phyloP scores from a whole-genome alignment of 92 coral and sea anemone genomes.

The Chrysogorgia sp. region DNA sequence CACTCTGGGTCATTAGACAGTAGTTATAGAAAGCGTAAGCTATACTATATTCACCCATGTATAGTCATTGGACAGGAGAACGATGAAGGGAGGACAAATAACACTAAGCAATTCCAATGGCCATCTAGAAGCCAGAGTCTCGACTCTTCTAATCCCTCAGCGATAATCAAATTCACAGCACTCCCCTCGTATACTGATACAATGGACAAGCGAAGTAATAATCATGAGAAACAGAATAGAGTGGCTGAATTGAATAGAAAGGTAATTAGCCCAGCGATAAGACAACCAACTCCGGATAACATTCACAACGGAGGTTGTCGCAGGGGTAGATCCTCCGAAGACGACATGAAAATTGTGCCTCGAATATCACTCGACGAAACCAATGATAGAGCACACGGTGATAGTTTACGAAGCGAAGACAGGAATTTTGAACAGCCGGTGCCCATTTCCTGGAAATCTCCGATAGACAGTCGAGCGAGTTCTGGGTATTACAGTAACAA shows the following conservation, averaged over 20 bases:
- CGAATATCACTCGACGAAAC: no score
- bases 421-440: background rate
- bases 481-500: constrained; percentile 40
- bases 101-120: no score
- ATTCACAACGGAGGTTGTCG: background rate
- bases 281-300: background rate
- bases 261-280: no score
- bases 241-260: background rate
- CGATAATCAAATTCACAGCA: background rate
- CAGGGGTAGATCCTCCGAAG: background rate
- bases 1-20: background rate
- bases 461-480: background rate
- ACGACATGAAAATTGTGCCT: background rate
- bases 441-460: constrained; percentile 6
- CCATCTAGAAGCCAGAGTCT: constrained; percentile 24
- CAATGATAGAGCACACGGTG: no score
- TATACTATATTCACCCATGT: no score
- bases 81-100: background rate
- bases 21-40: no score
- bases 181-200: background rate
- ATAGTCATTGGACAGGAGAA: background rate
- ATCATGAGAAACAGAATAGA: background rate
- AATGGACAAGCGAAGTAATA: no score
- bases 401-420: background rate
- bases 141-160: background rate